phyloP scores from a whole-genome alignment of 2,797 vertebrate species.

The Mus caroli region DNA sequence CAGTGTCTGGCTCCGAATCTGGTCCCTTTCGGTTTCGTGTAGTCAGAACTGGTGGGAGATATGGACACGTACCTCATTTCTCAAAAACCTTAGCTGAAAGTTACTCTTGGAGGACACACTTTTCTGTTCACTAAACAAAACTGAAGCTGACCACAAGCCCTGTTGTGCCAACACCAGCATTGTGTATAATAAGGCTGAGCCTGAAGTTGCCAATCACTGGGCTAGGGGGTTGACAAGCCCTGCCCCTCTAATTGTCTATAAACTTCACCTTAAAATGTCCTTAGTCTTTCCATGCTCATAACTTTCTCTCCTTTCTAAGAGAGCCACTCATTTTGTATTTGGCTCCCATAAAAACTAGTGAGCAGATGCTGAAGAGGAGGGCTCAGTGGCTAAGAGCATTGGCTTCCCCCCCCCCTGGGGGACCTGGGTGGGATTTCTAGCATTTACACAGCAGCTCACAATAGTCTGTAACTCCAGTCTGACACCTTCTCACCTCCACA shows the following conservation, averaged over 20 bases:
- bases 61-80: not conserved
- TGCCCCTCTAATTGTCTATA: not conserved
- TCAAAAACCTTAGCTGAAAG: constrained; percentile 78
- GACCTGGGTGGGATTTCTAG: not conserved
- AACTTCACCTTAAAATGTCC: constrained; percentile 64
- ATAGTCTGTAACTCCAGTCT: not conserved
- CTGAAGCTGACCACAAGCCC: constrained; percentile 41
- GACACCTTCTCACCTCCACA: not conserved
- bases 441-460: not conserved
- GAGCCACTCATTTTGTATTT: not conserved
- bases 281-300: not conserved
- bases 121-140: constrained; percentile 80
- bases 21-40: not conserved
- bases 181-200: not conserved
- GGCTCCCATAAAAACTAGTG: not conserved
- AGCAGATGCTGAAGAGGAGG: not conserved
- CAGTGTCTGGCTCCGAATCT: not conserved
- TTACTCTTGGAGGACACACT: constrained; percentile 70
- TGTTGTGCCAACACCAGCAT: constrained; percentile 72
- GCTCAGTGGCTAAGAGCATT: not conserved
- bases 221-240: not conserved
- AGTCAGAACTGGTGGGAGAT: constrained; percentile 34
- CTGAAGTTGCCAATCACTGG: not conserved
- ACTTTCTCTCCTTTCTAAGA: not conserved
- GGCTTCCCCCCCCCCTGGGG: not conserved